Conservation (phyloP, 1,140 invertebrate species). For the Nasonia giraulti region DNA sequence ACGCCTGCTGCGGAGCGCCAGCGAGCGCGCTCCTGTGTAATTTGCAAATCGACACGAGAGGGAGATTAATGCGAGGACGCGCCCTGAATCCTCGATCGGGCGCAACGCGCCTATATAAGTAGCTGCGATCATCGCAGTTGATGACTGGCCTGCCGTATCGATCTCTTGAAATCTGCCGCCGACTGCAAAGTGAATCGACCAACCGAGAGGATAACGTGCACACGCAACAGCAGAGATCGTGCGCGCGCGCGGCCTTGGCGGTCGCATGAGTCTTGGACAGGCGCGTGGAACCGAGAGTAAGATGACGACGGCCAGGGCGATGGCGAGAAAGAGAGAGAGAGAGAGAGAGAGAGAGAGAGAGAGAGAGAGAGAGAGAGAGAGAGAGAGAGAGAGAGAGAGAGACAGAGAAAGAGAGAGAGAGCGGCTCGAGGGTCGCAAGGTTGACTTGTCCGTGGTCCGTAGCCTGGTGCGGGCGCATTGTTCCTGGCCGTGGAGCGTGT, state of each 20-base stretch:
- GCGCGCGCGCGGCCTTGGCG: neutral
- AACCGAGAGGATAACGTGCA: too few species aligned
- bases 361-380: neutral
- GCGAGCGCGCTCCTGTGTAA: too few species aligned
- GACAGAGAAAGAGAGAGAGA: neutral
- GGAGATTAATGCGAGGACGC: too few species aligned
- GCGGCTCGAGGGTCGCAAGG: neutral
- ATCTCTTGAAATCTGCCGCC: too few species aligned
- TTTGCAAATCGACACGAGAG: too few species aligned
- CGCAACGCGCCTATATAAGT: neutral
- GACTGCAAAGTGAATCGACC: too few species aligned
- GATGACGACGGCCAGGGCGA: neutral
- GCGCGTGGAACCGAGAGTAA: neutral
- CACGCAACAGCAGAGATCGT: neutral
- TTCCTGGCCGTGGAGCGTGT: neutral
- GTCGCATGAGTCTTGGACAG: neutral
- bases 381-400: neutral
- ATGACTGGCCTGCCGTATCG: too few species aligned
- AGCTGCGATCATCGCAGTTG: neutral
- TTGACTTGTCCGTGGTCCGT: neutral
- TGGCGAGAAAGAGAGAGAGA: too few species aligned
- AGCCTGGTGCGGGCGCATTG: neutral
- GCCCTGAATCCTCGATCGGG: neutral
- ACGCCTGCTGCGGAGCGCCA: too few species aligned
- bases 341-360: neutral